Evolutionary conservation across 2,113 vertebrate genomes (phyloP).

Genomic region (cat (Felis catus)): DNA sequence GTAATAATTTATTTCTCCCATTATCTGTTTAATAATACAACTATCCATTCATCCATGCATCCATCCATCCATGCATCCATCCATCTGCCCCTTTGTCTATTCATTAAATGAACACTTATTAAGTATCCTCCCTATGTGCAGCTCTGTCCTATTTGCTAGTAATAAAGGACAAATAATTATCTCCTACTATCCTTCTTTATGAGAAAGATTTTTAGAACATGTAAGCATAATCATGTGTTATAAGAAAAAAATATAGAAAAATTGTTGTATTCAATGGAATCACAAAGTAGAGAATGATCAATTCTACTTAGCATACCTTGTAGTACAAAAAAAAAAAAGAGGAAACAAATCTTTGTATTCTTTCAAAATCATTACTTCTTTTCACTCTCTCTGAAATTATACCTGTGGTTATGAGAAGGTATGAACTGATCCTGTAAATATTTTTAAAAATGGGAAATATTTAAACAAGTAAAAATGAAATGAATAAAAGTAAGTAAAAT

Average conservation of each 20-base stretch:
- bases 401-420: background rate
- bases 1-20: background rate
- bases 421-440: background rate
- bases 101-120: background rate
- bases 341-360: background rate
- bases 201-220: background rate
- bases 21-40: background rate
- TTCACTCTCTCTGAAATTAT: background rate
- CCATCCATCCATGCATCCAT: background rate
- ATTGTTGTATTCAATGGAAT: background rate
- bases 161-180: background rate
- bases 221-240: background rate
- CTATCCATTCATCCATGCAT: background rate
- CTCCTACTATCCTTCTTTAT: background rate
- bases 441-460: background rate
- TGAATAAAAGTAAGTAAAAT: background rate
- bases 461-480: background rate
- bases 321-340: background rate
- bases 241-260: background rate
- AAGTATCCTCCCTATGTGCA: background rate
- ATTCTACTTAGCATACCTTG: background rate
- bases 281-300: background rate
- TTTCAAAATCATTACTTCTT: background rate
- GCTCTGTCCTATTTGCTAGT: background rate
- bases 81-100: background rate